Percentiles rank a stretch among this genome's conserved stretches.
Evolutionary conservation across 2,888 invertebrate genomes (phyloP).

Genomic region (Plagodis pulveraria): DNA sequence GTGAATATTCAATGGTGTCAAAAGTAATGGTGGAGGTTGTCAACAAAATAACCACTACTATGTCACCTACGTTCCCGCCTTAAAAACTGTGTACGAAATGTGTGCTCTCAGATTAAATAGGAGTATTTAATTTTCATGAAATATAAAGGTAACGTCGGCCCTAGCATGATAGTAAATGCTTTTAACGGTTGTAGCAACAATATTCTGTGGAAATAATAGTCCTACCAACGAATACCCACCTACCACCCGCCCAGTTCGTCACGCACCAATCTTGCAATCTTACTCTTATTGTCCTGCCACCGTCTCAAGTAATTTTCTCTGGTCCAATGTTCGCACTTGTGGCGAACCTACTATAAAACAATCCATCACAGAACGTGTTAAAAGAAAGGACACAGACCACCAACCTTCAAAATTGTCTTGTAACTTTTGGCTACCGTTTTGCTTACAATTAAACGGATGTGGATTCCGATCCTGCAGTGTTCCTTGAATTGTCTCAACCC

Average conservation of each 20-base stretch:
- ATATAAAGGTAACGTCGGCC: no score
- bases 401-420: slow-evolving; percentile 35
- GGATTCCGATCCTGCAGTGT: slow-evolving; percentile 39
- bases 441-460: slow-evolving; percentile 59
- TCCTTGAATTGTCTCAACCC: slow-evolving; percentile 44
- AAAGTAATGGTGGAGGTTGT: no score
- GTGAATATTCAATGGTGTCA: no score
- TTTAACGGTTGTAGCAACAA: no score
- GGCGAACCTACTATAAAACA: slow-evolving; percentile 42
- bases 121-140: no score
- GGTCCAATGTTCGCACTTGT: slow-evolving; percentile 67
- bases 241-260: slow-evolving; percentile 57
- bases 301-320: slow-evolving; percentile 74
- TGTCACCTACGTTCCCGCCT: no score
- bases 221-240: background rate
- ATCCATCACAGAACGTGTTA: slow-evolving; percentile 58
- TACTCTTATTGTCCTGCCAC: slow-evolving; percentile 68
- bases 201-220: no score
- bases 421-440: slow-evolving; percentile 55
- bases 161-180: no score
- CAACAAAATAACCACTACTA: no score
- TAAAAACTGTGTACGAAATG: no score
- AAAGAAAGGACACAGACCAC: slow-evolving; percentile 69
- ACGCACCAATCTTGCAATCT: slow-evolving; percentile 57
- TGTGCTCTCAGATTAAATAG: no score